Evolutionary conservation across 2,888 invertebrate genomes (phyloP).

Genomic region (Sipha maydis): DNA sequence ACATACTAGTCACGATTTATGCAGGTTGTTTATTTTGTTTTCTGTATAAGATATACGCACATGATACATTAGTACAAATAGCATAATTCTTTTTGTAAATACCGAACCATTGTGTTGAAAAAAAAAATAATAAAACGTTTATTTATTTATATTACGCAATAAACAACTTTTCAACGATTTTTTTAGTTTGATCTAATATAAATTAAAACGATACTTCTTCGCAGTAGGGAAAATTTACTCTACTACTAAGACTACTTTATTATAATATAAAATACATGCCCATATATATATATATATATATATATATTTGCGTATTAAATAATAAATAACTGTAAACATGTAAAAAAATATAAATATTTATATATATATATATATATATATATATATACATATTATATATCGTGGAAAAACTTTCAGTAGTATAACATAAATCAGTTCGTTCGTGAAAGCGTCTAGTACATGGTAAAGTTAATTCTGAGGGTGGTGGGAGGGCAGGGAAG

Average conservation of each 20-base stretch:
- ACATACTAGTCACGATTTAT: not conserved
- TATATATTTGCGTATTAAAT: not conserved
- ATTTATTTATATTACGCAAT: not conserved
- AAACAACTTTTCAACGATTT: not conserved
- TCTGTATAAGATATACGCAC: not conserved
- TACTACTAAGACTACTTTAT: not conserved
- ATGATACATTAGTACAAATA: slow-evolving; percentile 12
- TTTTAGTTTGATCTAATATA: not conserved
- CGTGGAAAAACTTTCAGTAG: not conserved
- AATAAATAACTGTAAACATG: not conserved
- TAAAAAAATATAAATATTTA: no score
- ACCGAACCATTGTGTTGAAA: not conserved
- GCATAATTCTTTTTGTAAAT: not conserved
- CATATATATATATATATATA: not conserved
- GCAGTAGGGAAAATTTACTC: not conserved
- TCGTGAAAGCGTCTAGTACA: slow-evolving; percentile 26
- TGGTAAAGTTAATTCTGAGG: not conserved
- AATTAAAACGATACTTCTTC: not conserved
- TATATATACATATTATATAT: not conserved
- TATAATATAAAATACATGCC: not conserved
- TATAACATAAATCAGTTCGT: slow-evolving; percentile 40
- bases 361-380: no score
- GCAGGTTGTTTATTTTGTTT: not conserved
- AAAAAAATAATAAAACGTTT: no score
- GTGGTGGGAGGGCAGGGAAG: not conserved